Conservation (phyloP, 2,888 invertebrate species). For the Tetragonisca angustula region DNA sequence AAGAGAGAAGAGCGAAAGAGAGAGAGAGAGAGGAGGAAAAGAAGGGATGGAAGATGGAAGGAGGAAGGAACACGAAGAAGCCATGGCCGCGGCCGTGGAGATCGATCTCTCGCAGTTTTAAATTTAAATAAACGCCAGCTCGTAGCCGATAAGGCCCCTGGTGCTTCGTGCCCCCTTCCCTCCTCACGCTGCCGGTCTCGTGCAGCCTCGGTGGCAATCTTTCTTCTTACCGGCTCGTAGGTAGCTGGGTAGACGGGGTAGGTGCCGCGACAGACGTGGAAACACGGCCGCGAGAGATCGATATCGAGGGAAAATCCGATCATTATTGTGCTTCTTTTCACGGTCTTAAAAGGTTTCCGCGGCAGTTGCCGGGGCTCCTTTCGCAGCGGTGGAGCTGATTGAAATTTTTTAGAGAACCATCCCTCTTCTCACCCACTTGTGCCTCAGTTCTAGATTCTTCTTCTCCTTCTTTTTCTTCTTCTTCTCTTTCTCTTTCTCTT, state of each 20-base stretch:
- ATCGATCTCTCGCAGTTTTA: constrained; percentile 80
- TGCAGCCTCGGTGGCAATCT: constrained; percentile 61
- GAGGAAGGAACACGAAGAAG: constrained; percentile 37
- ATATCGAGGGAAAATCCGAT: constrained; percentile 68
- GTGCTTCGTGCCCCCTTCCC: constrained; percentile 37
- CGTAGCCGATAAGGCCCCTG: constrained; percentile 75
- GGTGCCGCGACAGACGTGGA: constrained; percentile 55
- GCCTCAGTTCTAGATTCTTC: not conserved
- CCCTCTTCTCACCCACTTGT: not conserved
- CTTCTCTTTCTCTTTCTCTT: not conserved
- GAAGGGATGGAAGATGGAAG: no score
- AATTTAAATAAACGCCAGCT: constrained; percentile 82
- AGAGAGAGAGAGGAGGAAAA: not conserved
- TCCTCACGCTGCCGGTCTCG: no score
- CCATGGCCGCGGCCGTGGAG: constrained; percentile 56
- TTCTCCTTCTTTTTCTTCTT: not conserved
- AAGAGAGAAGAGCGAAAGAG: constrained; percentile 26
- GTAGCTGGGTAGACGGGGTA: constrained; percentile 29
- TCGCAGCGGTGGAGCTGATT: constrained; percentile 50
- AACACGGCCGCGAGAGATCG: constrained; percentile 63
- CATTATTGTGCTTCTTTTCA: constrained; percentile 64
- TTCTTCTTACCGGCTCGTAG: constrained; percentile 61
- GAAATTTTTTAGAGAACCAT: constrained; percentile 54
- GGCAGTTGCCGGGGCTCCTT: constrained; percentile 29
- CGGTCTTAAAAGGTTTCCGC: constrained; percentile 56